Percentiles rank a stretch among this genome's conserved stretches.
phyloP scores from a whole-genome alignment of 2,888 invertebrate species.

The Nomada flava region DNA sequence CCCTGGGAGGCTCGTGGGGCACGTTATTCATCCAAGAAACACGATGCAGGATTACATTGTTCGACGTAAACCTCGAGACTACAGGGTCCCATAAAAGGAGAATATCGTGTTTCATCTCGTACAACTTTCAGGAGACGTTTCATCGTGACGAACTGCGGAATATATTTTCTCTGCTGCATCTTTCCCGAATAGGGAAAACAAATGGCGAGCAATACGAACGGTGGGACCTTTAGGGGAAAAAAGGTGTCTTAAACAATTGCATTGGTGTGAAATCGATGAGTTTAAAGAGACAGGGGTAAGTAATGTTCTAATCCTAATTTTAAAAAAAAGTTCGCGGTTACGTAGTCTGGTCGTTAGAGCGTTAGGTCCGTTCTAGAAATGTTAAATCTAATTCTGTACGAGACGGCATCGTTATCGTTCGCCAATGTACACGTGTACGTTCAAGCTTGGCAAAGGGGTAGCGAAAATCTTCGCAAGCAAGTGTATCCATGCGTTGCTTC shows the following conservation, averaged over 20 bases:
- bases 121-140: slow-evolving; percentile 30
- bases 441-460: no score
- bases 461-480: not conserved
- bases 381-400: slow-evolving; percentile 23
- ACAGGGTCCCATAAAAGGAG: slow-evolving; percentile 35
- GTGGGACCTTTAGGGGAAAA: not conserved
- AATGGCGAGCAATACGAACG: not conserved
- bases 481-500: no score
- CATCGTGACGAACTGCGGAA: slow-evolving; percentile 24
- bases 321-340: not conserved
- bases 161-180: not conserved
- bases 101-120: slow-evolving; percentile 39
- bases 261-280: not conserved
- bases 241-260: not conserved
- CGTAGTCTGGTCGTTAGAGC: not conserved
- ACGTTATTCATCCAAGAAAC: slow-evolving; percentile 43
- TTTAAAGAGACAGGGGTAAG: no score
- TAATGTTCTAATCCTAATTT: not conserved
- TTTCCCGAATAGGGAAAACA: not conserved
- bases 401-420: slow-evolving; percentile 15
- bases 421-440: not conserved
- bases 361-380: slow-evolving; percentile 1
- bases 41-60: slow-evolving; percentile 47
- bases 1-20: slow-evolving; percentile 6
- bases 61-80: slow-evolving; percentile 35